Base-by-base conservation (phyloP, 1,140 invertebrate species). In the Steinernema khuongi region DNA sequence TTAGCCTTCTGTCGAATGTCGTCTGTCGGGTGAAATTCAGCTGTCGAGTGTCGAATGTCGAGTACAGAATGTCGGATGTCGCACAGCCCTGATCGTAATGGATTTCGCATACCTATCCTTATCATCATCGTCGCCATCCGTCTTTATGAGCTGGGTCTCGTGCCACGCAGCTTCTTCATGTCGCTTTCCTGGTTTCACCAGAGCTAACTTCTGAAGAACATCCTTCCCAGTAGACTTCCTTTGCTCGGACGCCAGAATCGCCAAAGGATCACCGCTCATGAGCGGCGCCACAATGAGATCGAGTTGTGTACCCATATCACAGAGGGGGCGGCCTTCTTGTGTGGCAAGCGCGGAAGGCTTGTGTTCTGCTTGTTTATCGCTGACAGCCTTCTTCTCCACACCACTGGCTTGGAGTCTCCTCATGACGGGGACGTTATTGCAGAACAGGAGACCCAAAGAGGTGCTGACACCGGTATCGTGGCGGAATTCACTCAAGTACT, bases 121-220 rank as follows among this genome's bases (percentile, higher is more conserved):
- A 22, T 60, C 22, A 14, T 60, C 50, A 22, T 60, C 50, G 11
- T 60, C 50, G 4, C 19, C 26, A 14, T 60, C 50, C 14, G 7
- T 11, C 50, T 22, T 60, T 22, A 60, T 2, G 26, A 60, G 50
- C 50, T 60, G 14, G 4, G 50, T n/a, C 1, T 60, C 29, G 36
- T 76, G 26, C 79, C 79, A 79, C 44, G 33, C 29, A 19, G 68
- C 72, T 17, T 11, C 26, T 22, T 79, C 79, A 18, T 26, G 41
- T 41, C 76, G 28, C 41, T 68, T 72, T 18, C 72, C 76, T n/a
- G 79, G 50, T 17, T 70, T 31, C n/a, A 80, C 43, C 19, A 31
- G 22, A 60, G 80, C 80, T 60, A 80, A 41, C 19, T 83, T 80
- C 1, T 80, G 18, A 14, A 80, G 67, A 22, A 82, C 43, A 44